Base-by-base conservation (phyloP, 2,888 invertebrate species). In the Philaethria dido region DNA sequence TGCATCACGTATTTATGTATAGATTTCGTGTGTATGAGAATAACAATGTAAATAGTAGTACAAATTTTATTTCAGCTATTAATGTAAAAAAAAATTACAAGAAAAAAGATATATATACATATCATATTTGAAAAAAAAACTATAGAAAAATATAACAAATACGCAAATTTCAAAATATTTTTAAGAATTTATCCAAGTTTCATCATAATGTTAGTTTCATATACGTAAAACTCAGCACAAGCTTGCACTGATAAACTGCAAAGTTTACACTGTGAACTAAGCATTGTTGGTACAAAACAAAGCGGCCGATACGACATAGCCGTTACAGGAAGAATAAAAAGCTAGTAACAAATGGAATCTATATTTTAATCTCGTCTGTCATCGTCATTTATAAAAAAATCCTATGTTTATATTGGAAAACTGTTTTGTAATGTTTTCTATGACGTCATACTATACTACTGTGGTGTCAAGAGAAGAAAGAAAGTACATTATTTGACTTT, bases 341-440 rank as follows among this genome's bases (percentile, higher is more conserved):
- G 14, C 44, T 42, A 44, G 39, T 45, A 42, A 39, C 45, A 60
- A 63, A 55, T 63, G 54, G 55, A 63, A 63, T 63, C 62, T 62
- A 45, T 60, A 60, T 25, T 52, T 63, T 63, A 33, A 55, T 64
- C 36, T 45, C 29, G 18, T 14, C 22, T 52, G 45, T 57, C 25
- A 39, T 20, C 13, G n/a, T 29, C 29, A 29, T 36, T 55, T 20
- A 20, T 39, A 55, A 20, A 20, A 9, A 55, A 20, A 20, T 18
- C 25, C 20, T 39, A 6, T 55, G n/a, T 55, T 39, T 9, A 29
- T 52, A 16, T 11, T 9, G 50, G 29, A 52, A 52, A 52, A 29
- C 29, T 16, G 29, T n/a, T n/a, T n/a, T n/a, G n/a, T n/a, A n/a
- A n/a, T n/a, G n/a, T n/a, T n/a, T n/a, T n/a, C n/a, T n/a, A n/a